Base-by-base conservation (phyloP, 30 jellyfish, hydroid and myxozoan genomes). In the Cassiopea andromeda region DNA sequence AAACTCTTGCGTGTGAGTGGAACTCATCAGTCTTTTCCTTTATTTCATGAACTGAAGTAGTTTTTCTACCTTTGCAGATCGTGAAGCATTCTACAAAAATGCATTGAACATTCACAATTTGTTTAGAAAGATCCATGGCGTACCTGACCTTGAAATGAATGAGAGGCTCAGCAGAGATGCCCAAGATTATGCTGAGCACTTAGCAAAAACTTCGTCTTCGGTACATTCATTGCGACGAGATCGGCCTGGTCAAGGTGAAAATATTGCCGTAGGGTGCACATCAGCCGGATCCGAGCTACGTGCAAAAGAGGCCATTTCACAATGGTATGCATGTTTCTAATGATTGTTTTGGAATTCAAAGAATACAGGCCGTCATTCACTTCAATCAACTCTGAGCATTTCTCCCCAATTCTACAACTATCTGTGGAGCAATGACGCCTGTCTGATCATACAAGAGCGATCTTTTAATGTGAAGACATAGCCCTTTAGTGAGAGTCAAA, bases 221-320 rank as follows among this genome's bases (percentile, higher is more conserved):
- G 89, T 47, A 0, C 96, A 96, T 88, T 96, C 99, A 17, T 78
- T 92, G 76, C 76, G 97, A 66, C 87, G 71, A 69, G 98, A 91
- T 44, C 89, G 99, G n/a, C 99, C 99, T 7, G 99, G 99, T 59
- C 99, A 96, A 60, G 99, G 99, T 5, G 99, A 96, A 50, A 96
- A 96, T 68, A 92, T 96, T 78, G 99, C 99, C 14, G 97, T 89
- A 66, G 92, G 99, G 6, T 96, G 99, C 76, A 92, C 99, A 19
- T 91, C 92, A 48, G 97, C 97, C 69, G 98, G 98, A 48, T 80
- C 97, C 46, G 92, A 83, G 73, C 84, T 96, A 59, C 88, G 98
- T 17, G 97, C 98, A 12, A 78, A 93, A 59, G 99, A 96, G 85
- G 98, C 99, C 2, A 97, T 96, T 47, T 81, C 95, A 47, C 92